phyloP scores from a whole-genome alignment of 1,140 invertebrate genomes.

The Capitella teleta region DNA sequence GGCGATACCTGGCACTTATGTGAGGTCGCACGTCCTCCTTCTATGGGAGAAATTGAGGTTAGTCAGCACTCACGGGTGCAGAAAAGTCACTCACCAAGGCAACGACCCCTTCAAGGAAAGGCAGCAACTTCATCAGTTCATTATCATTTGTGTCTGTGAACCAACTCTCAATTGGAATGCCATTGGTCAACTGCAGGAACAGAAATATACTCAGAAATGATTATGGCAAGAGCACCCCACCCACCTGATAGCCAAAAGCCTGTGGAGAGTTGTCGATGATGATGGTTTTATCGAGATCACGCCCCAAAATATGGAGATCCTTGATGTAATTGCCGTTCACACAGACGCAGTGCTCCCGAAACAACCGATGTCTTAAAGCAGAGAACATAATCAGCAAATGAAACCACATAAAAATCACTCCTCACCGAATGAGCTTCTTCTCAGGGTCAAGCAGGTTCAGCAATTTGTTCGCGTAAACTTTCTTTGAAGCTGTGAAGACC shows the following conservation, averaged over 20 bases:
- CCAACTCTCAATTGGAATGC: slow-evolving; percentile 96
- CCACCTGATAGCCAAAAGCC: slow-evolving; percentile 77
- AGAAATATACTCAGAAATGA: background rate
- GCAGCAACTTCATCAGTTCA: slow-evolving; percentile 83
- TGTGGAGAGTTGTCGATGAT: slow-evolving; percentile 89
- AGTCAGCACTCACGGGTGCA: background rate
- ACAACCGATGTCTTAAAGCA: slow-evolving; percentile 58
- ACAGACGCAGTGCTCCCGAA: slow-evolving; percentile 88
- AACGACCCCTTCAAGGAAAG: slow-evolving; percentile 78
- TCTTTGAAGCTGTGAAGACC: slow-evolving; percentile 88
- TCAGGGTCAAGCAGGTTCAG: slow-evolving; percentile 85
- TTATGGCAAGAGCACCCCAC: background rate
- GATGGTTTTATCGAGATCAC: slow-evolving; percentile 82
- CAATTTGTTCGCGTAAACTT: slow-evolving; percentile 89
- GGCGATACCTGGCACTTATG: slow-evolving; percentile 75
- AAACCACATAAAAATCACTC: background rate
- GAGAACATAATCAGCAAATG: background rate
- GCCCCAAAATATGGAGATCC: slow-evolving; percentile 81
- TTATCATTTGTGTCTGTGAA: slow-evolving; percentile 81
- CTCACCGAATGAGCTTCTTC: slow-evolving; percentile 75
- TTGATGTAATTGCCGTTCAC: slow-evolving; percentile 96
- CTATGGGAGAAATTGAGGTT: slow-evolving; percentile 46
- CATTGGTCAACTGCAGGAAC: slow-evolving; percentile 72
- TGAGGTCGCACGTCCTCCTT: slow-evolving; percentile 83
- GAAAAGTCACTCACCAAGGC: slow-evolving; percentile 32